Evolutionary conservation across 2,113 vertebrate genomes (phyloP), one percentile per base, ranked within the genome.

Genomic region (Asarcornis scutulata): DNA sequence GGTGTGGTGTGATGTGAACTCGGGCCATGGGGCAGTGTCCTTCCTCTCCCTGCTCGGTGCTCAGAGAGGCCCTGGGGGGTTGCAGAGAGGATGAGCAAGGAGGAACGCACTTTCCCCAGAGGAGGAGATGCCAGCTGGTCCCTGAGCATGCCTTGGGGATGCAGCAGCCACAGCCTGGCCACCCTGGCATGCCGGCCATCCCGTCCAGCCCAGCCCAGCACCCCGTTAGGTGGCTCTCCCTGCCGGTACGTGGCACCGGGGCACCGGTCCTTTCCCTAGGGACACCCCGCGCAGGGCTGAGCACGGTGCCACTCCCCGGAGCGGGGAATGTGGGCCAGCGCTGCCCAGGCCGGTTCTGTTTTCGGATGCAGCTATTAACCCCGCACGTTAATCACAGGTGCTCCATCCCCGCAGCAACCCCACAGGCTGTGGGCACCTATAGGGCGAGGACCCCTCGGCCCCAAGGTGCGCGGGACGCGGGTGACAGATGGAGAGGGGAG

Each of bases 211-310:
- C 80, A 58, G 88, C 46, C 36, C 12, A 26, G 34, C 73, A 74
- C 55, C 46, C 76, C 21, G 60, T 83, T 96, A 92, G 2, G 1
- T 1, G 1, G 15, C 72, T 83, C 53, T 90, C 59, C 36, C 73
- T 78, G 66, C 52, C 0, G 0, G 60, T 74, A 86, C 0, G 0
- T 29, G 69, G n/a, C 56, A 92, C 60, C 0, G 4, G 40, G n/a
- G 50, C 46, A 17, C 40, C 7, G 29, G 73, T 73, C 91, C 91
- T 95, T 96, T 91, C 85, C 84, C 89, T 50, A 74, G 63, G 67
- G 91, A 93, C 68, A 66, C n/a, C 53, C 76, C 2, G 3, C 36
- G 36, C 36, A 36, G 36, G 36, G 36, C 53, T 58, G 71, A 73
- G 81, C 63, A 79, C 0, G 0, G n/a, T 83, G 89, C 89, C 91